A percentile compares a stretch with the other conserved stretches of the same genome.
Evolutionary conservation across 2,113 vertebrate genomes (phyloP).

Genomic region (Spermophilus dauricus): DNA sequence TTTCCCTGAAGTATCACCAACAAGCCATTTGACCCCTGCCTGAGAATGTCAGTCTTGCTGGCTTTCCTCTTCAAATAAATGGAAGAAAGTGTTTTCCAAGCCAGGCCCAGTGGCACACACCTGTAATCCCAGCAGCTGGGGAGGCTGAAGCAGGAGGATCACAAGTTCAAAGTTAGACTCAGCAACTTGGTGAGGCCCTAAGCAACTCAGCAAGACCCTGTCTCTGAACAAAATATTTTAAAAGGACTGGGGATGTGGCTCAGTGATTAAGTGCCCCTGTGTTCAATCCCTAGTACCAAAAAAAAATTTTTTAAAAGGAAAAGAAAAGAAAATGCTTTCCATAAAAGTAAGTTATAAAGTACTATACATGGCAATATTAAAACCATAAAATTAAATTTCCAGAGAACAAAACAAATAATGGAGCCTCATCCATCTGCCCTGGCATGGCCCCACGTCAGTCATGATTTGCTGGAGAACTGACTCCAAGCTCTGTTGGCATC

Average conservation of each 20-base stretch:
- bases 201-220: too few species aligned
- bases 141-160: too few species aligned
- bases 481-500: neutral
- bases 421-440: neutral
- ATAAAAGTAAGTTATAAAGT: conserved; percentile 14
- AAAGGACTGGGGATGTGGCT: too few species aligned
- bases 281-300: too few species aligned
- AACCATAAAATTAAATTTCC: conserved; percentile 16
- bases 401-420: neutral
- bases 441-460: neutral
- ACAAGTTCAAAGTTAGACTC: too few species aligned
- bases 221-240: too few species aligned
- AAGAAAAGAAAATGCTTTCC: neutral
- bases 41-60: neutral
- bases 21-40: neutral
- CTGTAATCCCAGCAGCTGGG: too few species aligned
- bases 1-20: neutral
- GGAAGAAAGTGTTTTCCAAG: neutral
- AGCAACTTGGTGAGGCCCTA: too few species aligned
- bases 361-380: neutral
- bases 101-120: too few species aligned
- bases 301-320: too few species aligned
- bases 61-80: neutral
- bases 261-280: too few species aligned
- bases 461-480: neutral